Percentiles rank a stretch among this genome's conserved stretches.
These are phyloP conservation scores for Trematomus bernacchii DNA, from an alignment of 2,797 vertebrate genomes.

Conservation along the genomic window DNA sequence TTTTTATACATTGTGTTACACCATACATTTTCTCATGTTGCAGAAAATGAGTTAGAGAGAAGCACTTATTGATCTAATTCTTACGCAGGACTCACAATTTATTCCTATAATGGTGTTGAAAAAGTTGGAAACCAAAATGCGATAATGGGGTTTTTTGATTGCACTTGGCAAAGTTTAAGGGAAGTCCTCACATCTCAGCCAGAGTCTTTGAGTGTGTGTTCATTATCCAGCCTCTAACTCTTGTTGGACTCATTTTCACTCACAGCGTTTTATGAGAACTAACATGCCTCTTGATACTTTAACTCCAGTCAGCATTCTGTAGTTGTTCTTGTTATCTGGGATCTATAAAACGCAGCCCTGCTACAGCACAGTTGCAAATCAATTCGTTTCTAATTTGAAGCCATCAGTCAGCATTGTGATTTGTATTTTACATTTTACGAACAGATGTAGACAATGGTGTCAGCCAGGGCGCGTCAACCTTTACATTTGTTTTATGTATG, in stretches of 20 bases:
- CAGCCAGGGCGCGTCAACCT: conserved; percentile 15
- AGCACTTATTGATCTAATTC: conserved; percentile 14
- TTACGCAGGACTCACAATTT: conserved; percentile 7
- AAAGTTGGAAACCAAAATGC: conserved; percentile 54
- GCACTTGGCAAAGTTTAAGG: conserved; percentile 51
- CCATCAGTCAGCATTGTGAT: conserved; percentile 17
- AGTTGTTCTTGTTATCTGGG: background rate
- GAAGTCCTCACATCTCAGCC: conserved; percentile 32
- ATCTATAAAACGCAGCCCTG: conserved; percentile 10
- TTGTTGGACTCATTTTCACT: conserved; percentile 43
- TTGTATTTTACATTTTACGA: conserved; percentile 25
- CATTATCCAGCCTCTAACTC: conserved; percentile 30
- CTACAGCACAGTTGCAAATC: background rate
- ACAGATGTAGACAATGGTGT: conserved; percentile 31
- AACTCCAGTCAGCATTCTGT: conserved; percentile 21
- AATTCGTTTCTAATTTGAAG: conserved; percentile 4
- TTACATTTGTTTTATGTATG: too few species aligned
- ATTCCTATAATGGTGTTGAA: conserved; percentile 43
- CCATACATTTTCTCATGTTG: background rate
- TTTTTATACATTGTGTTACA: background rate
- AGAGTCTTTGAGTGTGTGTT: conserved; percentile 42
- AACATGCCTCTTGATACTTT: conserved; percentile 20
- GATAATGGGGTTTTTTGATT: conserved; percentile 57
- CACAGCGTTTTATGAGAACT: conserved; percentile 28
- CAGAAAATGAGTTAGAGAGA: background rate